Conservation (phyloP, 2,888 invertebrate species). For the Leucoma salicis region DNA sequence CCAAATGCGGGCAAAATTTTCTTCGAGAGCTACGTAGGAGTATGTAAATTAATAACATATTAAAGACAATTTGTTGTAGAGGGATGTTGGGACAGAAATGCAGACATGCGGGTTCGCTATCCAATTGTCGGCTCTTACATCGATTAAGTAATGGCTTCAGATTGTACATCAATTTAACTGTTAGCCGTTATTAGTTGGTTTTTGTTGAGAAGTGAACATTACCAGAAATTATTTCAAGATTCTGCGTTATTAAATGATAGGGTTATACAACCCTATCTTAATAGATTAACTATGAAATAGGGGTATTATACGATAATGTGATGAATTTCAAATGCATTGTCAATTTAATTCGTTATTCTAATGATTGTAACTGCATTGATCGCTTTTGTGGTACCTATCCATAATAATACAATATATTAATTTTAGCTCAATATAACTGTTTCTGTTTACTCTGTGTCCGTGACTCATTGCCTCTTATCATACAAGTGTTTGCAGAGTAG, state of each 20-base stretch:
- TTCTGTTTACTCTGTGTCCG: too few relatives aligned
- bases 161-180: conserved; percentile 74
- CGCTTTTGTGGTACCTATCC: too few relatives aligned
- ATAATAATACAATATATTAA: too few relatives aligned
- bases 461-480: too few relatives aligned
- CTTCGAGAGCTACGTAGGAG: conserved; percentile 13
- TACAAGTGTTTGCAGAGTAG: too few relatives aligned
- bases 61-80: conserved; percentile 56
- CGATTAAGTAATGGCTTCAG: conserved; percentile 68
- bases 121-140: conserved; percentile 49
- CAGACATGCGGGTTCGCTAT: conserved; percentile 62
- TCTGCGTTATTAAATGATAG: conserved; percentile 10
- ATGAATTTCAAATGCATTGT: background rate
- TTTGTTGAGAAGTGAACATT: conserved; percentile 16
- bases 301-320: background rate
- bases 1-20: conserved; percentile 29
- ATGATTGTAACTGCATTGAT: too few relatives aligned
- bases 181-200: conserved; percentile 36
- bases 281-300: conserved; percentile 1
- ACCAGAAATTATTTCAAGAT: conserved; percentile 5
- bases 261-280: too few relatives aligned
- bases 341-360: background rate
- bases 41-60: conserved; percentile 62
- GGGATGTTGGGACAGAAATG: conserved; percentile 54
- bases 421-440: too few relatives aligned